Base-by-base conservation (phyloP, 2,113 vertebrate species). In the Syngnathus scovelli region DNA sequence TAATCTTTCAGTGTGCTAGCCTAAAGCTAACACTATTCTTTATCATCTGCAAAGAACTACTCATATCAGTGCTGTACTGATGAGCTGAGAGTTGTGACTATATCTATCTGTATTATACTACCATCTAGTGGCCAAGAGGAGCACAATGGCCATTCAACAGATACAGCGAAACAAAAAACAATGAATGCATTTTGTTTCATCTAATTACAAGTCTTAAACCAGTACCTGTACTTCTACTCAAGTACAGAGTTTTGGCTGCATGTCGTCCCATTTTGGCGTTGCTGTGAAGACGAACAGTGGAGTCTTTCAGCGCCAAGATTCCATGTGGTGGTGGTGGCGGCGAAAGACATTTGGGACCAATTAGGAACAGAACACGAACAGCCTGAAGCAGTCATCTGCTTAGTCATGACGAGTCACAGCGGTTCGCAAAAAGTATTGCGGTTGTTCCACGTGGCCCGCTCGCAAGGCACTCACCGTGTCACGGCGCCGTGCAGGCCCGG, bases 401-500 rank as follows among this genome's bases (percentile, higher is more conserved):
- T 39, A 61, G 59, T 61, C 38, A 21, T 21, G 59, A 61, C 10
- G 11, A 16, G 9, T 41, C 52, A 60, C 18, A 3, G 13, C 7
- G 37, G 37, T 61, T 39, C 11, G 18, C 16, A 37, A 60, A 60
- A 16, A 16, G 4, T 37, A 60, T 52, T 52, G 49, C 7, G 8
- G 19, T 52, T 21, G 19, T 4, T 52, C 8, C 49, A 8, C 16
- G 48, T 8, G 48, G 48, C 48, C 48, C 48, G 48, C 48, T 19
- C 48, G 48, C 48, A 1, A 8, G 6, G 33, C 13, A 10, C 90
- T 90, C 85, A 95, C 93, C 93, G 90, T 41, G 85, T 90, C 55
- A 94, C 92, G 2, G 87, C 78, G 72, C 69, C 69, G 37, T 0
- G 60, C 36, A 12, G 70, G n/a, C 90, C 83, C 19, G 69, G 84